A percentile compares a stretch with the other conserved stretches of the same genome.
Conservation (phyloP, 2,797 vertebrate species). For the Gastrophryne carolinensis region DNA sequence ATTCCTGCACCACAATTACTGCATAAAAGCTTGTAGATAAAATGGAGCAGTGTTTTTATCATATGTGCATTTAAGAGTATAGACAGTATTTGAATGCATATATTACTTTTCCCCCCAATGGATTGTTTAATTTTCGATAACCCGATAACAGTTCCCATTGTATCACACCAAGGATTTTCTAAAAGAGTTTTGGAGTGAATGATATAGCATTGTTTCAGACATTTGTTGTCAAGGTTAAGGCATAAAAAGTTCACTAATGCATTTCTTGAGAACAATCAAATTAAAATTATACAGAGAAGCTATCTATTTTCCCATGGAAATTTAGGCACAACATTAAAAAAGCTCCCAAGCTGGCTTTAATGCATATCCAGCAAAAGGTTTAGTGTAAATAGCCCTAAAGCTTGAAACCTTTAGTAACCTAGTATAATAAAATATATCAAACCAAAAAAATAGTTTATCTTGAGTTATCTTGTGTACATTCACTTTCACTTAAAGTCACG, state of each 20-base stretch:
- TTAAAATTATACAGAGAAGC: neutral
- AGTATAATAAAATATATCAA: neutral
- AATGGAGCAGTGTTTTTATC: too few relatives aligned
- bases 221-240: neutral
- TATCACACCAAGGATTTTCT: neutral
- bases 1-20: too few relatives aligned
- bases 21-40: too few relatives aligned
- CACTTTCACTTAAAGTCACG: too few relatives aligned
- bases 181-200: neutral
- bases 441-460: too few relatives aligned
- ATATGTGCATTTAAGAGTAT: too few relatives aligned
- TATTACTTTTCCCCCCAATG: too few relatives aligned
- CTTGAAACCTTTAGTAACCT: neutral
- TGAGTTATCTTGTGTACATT: too few relatives aligned
- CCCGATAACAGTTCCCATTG: neutral
- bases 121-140: too few relatives aligned
- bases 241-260: neutral
- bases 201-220: neutral
- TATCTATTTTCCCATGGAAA: neutral
- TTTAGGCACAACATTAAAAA: too few relatives aligned
- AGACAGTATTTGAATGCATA: too few relatives aligned
- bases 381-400: neutral
- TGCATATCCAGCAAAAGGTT: neutral
- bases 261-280: neutral
- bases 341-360: neutral